phyloP scores from a whole-genome alignment of 2,797 vertebrate species.

The Vespertilio murinus region DNA sequence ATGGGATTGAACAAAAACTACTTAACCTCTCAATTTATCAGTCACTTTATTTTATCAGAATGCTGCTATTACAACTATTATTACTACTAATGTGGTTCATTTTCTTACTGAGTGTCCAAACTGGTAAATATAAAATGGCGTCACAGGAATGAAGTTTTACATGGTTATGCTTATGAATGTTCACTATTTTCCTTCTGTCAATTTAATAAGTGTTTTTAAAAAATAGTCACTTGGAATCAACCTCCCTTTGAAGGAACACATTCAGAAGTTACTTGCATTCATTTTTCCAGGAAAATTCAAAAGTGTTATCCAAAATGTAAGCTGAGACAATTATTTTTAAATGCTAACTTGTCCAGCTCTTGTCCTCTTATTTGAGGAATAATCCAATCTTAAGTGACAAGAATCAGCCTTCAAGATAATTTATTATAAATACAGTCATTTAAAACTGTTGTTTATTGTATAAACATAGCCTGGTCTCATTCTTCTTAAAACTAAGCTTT shows the following conservation, averaged over 20 bases:
- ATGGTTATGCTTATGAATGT: neutral
- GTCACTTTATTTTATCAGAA: neutral
- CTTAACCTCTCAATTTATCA: neutral
- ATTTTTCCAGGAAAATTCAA: constrained; percentile 22
- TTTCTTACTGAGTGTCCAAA: neutral
- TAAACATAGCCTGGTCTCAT: constrained; percentile 74
- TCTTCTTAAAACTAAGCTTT: constrained; percentile 77
- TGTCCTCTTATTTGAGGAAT: constrained; percentile 51
- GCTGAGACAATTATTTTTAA: constrained; percentile 57
- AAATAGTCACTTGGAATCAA: neutral
- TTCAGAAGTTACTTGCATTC: constrained; percentile 18
- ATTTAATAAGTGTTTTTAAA: neutral
- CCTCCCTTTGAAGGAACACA: neutral
- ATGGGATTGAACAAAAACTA: neutral
- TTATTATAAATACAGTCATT: constrained; percentile 77
- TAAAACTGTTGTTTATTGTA: constrained; percentile 80
- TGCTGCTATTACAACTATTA: neutral
- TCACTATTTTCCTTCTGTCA: neutral
- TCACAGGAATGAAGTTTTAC: neutral
- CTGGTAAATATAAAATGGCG: neutral
- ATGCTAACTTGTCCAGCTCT: constrained; percentile 48
- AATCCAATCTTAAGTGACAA: constrained; percentile 71
- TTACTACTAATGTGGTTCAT: neutral
- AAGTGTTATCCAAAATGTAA: constrained; percentile 66
- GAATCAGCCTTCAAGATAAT: constrained; percentile 72